A percentile compares a stretch with the other conserved stretches of the same genome.
Conservation (phyloP, 2,797 vertebrate species). For the Microctenopoma steveboyesi region DNA sequence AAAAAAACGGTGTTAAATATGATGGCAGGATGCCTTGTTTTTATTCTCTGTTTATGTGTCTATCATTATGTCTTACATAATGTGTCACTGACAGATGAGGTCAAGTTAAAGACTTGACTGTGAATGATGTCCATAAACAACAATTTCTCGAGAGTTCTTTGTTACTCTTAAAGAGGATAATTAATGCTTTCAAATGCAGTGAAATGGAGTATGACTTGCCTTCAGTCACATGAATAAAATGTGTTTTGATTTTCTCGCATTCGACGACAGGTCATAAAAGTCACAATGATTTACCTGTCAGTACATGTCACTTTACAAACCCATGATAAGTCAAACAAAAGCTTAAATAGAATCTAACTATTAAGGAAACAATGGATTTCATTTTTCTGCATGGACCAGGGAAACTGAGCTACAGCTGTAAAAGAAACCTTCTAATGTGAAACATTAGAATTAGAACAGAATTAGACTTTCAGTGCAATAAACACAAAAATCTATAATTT, state of each 20-base stretch:
- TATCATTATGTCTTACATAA: conserved; percentile 5
- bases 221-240: conserved; percentile 20
- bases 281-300: conserved; percentile 13
- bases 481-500: too few relatives aligned
- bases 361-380: neutral
- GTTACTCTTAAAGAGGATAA: conserved; percentile 24
- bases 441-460: too few relatives aligned
- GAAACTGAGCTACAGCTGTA: neutral
- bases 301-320: neutral
- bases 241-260: neutral
- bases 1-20: neutral
- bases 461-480: too few relatives aligned
- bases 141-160: conserved; percentile 23
- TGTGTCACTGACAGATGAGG: conserved; percentile 1
- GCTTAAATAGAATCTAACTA: neutral
- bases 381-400: neutral
- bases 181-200: conserved; percentile 29
- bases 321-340: neutral
- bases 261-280: neutral
- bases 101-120: conserved; percentile 17
- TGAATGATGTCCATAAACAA: conserved; percentile 21
- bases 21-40: neutral
- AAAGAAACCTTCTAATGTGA: neutral
- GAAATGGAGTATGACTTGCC: conserved; percentile 16
- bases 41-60: conserved; percentile 6